These are phyloP conservation scores for Graphium colonna DNA, from an alignment of 2,888 invertebrate species.

Conservation along the genomic window DNA sequence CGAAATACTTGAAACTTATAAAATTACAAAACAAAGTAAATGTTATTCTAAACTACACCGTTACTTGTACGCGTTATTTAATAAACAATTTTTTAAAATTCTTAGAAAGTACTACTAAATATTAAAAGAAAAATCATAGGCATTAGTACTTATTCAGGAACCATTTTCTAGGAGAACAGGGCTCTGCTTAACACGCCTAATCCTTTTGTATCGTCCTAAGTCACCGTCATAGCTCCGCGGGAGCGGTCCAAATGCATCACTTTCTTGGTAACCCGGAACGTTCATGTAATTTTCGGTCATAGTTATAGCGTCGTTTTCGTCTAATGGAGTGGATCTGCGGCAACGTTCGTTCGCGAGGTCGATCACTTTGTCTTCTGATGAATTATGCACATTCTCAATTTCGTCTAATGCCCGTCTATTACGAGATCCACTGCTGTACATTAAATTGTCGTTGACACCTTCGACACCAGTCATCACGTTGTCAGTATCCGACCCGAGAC, in stretches of 20 bases:
- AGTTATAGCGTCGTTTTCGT: slow-evolving; percentile 37
- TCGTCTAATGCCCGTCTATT: slow-evolving; percentile 41
- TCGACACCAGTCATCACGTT: slow-evolving; percentile 59
- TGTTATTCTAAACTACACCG: slow-evolving; percentile 32
- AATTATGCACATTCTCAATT: slow-evolving; percentile 17
- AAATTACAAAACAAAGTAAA: slow-evolving; percentile 40
- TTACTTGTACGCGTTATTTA: slow-evolving; percentile 13
- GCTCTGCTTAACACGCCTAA: slow-evolving; percentile 54
- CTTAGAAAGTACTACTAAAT: slow-evolving; percentile 30
- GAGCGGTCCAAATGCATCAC: slow-evolving; percentile 56
- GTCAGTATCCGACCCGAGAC: slow-evolving; percentile 63
- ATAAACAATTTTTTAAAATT: slow-evolving; percentile 28
- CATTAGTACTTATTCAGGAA: slow-evolving; percentile 13
- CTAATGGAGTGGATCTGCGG: slow-evolving; percentile 35
- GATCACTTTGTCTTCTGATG: slow-evolving; percentile 24
- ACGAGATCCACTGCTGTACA: slow-evolving; percentile 50
- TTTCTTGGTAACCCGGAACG: slow-evolving; percentile 50
- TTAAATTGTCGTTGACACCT: slow-evolving; percentile 64
- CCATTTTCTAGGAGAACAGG: slow-evolving; percentile 29
- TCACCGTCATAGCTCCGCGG: slow-evolving; percentile 54
- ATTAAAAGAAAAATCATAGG: slow-evolving; percentile 16
- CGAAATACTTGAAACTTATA: slow-evolving; percentile 47
- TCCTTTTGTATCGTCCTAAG: slow-evolving; percentile 59
- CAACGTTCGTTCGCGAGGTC: slow-evolving; percentile 26
- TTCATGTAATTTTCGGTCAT: slow-evolving; percentile 40